Base-by-base conservation (phyloP, 2,888 invertebrate genomes). In the Euphydryas editha region DNA sequence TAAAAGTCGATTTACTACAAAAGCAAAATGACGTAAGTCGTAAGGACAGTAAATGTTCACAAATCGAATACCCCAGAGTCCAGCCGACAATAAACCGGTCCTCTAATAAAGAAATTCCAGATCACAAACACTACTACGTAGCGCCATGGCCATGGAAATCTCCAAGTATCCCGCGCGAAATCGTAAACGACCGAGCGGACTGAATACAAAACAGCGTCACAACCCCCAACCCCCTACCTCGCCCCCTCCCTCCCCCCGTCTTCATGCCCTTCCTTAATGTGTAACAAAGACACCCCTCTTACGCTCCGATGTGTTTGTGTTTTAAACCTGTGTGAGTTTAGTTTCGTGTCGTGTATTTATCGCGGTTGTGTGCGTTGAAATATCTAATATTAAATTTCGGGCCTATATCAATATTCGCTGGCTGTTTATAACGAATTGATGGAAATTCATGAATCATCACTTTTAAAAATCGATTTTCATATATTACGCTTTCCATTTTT, bases 201-300 rank as follows among this genome's bases (percentile, higher is more conserved):
- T 82, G 91, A 92, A 92, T 92, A 92, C 92, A 90, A 92, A 92
- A 91, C 90, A 88, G 83, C 81, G 75, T 81, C 77, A 71, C 72
- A 72, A 77, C 76, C 70, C 49, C 13, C 49, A 76, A 76, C 75
- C 74, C 78, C 78, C 69, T 74, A 84, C 86, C 81, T 72, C 73
- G 77, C 76, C 70, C 49, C 21, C 24, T 75, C 76, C 75, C 74
- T 77, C 78, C 68, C 74, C 85, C 86, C 81, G 81, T 87, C 89
- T 87, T 88, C 83, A 83, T 86, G 84, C 90, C 90, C 89, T 88
- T 91, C 92, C 91, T 90, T 91, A 91, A 90, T 89, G 85, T 86
- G 85, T 90, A 92, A 92, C 92, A 92, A 92, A 92, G 92, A 92
- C 91, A 85, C 91, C 91, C 91, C 91, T 87, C 90, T 90, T 90